Percentiles rank a stretch among this genome's conserved stretches.
phyloP scores from a whole-genome alignment of 2,888 invertebrate genomes.

The Lissocephala sabroskyi region DNA sequence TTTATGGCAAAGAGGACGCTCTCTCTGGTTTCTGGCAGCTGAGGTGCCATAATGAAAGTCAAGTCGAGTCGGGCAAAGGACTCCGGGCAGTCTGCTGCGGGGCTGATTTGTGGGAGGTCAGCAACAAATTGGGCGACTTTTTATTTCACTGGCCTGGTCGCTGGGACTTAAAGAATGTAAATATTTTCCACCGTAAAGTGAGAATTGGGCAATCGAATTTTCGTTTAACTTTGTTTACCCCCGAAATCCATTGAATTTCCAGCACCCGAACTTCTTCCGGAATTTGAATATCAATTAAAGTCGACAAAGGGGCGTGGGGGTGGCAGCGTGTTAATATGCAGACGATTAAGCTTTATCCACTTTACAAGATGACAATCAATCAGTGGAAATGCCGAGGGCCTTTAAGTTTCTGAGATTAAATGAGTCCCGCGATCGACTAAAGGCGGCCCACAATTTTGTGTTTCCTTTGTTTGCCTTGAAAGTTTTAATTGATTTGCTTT shows the following conservation, averaged over 20 bases:
- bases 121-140: too few relatives aligned
- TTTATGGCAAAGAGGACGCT: background rate
- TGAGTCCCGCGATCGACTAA: background rate
- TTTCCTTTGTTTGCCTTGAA: slow-evolving; percentile 8
- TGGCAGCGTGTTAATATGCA: too few relatives aligned
- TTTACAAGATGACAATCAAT: too few relatives aligned
- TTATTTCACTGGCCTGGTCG: too few relatives aligned
- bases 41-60: slow-evolving; percentile 32
- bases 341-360: too few relatives aligned
- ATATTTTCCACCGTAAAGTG: slow-evolving; percentile 15
- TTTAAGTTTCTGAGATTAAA: too few relatives aligned
- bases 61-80: background rate
- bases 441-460: slow-evolving; percentile 1
- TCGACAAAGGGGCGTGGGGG: too few relatives aligned
- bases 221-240: slow-evolving; percentile 15
- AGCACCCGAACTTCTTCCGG: slow-evolving; percentile 12
- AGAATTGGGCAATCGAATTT: slow-evolving; percentile 2
- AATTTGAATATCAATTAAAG: slow-evolving; percentile 29
- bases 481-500: slow-evolving; percentile 17
- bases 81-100: slow-evolving; percentile 11
- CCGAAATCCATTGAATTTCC: slow-evolving; percentile 13
- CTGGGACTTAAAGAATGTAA: slow-evolving; percentile 24
- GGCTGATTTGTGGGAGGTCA: slow-evolving; percentile 29
- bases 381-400: too few relatives aligned
- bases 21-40: slow-evolving; percentile 1